These are phyloP conservation scores for Anthophora plumipes DNA, from an alignment of 2,888 invertebrate species.

Conservation along the genomic window DNA sequence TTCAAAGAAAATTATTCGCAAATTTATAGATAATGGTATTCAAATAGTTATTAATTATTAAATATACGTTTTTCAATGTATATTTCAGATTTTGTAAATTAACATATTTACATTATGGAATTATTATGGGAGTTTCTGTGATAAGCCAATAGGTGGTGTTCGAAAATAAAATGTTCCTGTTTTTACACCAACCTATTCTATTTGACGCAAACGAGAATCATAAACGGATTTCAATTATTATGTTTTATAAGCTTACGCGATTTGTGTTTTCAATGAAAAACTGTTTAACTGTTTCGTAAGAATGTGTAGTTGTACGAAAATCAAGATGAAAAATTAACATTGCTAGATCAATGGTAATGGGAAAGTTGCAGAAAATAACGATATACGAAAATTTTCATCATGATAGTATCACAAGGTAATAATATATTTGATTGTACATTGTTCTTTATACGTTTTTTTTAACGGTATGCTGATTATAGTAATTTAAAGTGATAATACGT, in stretches of 20 bases:
- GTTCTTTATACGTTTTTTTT: not conserved
- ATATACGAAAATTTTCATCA: conserved; percentile 36
- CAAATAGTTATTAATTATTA: not conserved
- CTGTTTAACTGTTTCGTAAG: not conserved
- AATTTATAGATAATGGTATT: not conserved
- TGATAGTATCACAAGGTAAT: conserved; percentile 43
- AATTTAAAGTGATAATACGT: not conserved
- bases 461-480: not conserved
- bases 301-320: not conserved
- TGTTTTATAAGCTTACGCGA: conserved; percentile 24
- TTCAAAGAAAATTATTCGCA: not conserved
- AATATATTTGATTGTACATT: conserved; percentile 28
- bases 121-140: not conserved
- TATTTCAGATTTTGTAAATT: not conserved
- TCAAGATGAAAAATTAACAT: not conserved
- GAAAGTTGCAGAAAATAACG: not conserved
- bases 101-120: conserved; percentile 11
- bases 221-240: conserved; percentile 48
- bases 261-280: not conserved
- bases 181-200: conserved; percentile 8
- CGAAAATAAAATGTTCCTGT: conserved; percentile 27
- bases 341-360: conserved; percentile 1
- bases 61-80: not conserved
- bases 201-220: conserved; percentile 22
- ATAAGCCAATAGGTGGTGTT: not conserved